Conservation (phyloP, 2,888 invertebrate species). For the Xestia sexstrigata region DNA sequence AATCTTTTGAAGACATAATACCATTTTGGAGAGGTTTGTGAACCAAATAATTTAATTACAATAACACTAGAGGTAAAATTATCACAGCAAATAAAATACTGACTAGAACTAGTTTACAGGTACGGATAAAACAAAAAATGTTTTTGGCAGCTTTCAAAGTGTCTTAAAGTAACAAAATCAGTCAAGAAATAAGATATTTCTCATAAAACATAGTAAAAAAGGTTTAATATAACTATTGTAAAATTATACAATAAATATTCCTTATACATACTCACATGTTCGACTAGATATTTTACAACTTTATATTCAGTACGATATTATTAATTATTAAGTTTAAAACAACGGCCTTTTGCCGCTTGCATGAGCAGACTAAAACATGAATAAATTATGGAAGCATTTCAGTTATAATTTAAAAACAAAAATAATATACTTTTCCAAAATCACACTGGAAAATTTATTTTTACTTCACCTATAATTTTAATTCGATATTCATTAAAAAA, state of each 20-base stretch:
- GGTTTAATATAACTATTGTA: neutral
- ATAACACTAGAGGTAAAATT: constrained; percentile 57
- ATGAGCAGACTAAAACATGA: constrained; percentile 18
- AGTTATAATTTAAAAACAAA: neutral
- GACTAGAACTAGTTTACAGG: constrained; percentile 42
- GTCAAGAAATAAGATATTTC: constrained; percentile 18
- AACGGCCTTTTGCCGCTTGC: neutral
- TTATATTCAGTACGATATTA: constrained; percentile 58
- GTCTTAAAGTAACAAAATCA: constrained; percentile 32
- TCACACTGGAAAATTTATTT: constrained; percentile 24
- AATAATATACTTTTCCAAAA: neutral
- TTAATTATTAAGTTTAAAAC: constrained; percentile 54
- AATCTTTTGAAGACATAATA: constrained; percentile 52
- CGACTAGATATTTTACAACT: constrained; percentile 55
- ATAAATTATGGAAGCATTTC: constrained; percentile 29
- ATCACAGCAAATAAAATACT: constrained; percentile 67
- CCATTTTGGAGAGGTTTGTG: constrained; percentile 22
- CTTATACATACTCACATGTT: constrained; percentile 53
- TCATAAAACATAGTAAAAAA: constrained; percentile 1
- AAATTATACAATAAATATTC: constrained; percentile 30
- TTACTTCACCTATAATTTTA: neutral
- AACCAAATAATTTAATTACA: constrained; percentile 40
- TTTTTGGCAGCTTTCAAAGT: constrained; percentile 36
- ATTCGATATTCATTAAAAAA: neutral
- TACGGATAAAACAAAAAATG: constrained; percentile 35